These are phyloP conservation scores for Mamestra brassicae DNA, from an alignment of 2,888 invertebrate genomes.

Conservation along the genomic window DNA sequence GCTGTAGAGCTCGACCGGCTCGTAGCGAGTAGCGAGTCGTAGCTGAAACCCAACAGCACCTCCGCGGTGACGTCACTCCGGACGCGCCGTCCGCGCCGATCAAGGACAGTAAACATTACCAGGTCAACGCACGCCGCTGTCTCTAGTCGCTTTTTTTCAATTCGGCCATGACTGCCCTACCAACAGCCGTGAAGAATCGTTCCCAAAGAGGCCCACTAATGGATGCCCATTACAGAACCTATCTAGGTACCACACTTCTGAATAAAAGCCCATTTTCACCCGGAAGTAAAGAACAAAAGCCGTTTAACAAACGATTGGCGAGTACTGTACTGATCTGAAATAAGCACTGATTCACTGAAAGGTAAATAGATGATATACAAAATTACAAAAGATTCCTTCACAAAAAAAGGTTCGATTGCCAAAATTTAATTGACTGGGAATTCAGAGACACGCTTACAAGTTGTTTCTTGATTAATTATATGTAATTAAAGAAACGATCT, in stretches of 20 bases:
- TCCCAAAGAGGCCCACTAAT: slow-evolving; percentile 76
- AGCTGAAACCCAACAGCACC: slow-evolving; percentile 89
- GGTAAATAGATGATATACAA: slow-evolving; percentile 27
- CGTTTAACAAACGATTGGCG: slow-evolving; percentile 15
- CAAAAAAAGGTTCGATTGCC: slow-evolving; percentile 41
- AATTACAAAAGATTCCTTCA: slow-evolving; percentile 11
- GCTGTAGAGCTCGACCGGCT: slow-evolving; percentile 25
- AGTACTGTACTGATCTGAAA: slow-evolving; percentile 23
- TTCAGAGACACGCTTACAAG: slow-evolving; percentile 39
- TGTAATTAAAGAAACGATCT: slow-evolving; percentile 54
- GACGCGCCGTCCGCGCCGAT: slow-evolving; percentile 76
- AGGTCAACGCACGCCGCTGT: slow-evolving; percentile 88
- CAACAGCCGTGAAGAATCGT: slow-evolving; percentile 75
- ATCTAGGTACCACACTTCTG: slow-evolving; percentile 42
- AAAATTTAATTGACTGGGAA: slow-evolving; percentile 53
- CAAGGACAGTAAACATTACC: slow-evolving; percentile 90
- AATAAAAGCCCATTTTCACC: slow-evolving; percentile 53
- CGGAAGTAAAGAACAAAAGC: slow-evolving; percentile 60
- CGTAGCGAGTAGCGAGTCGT: slow-evolving; percentile 42
- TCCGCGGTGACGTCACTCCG: slow-evolving; percentile 86
- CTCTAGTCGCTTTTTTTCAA: slow-evolving; percentile 82
- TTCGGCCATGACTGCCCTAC: slow-evolving; percentile 83
- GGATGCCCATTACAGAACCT: slow-evolving; percentile 61
- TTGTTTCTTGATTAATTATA: slow-evolving; percentile 55
- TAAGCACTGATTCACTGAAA: slow-evolving; percentile 16